A percentile compares a stretch with the other conserved stretches of the same genome.
These are phyloP conservation scores for Aquatica leii DNA, from an alignment of 2,888 invertebrate species.

Conservation along the genomic window DNA sequence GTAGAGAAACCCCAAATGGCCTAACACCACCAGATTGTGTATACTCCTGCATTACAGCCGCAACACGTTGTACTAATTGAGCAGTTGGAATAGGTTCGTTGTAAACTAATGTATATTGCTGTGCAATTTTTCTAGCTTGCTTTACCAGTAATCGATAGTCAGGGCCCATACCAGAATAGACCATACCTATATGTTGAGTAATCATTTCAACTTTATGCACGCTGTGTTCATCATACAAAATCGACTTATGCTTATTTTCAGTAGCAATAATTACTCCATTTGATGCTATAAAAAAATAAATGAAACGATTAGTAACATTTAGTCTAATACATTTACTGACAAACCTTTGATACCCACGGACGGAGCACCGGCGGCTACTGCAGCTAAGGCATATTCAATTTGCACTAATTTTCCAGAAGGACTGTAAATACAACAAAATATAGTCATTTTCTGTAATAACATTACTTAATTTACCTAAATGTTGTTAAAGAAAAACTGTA, in stretches of 20 bases:
- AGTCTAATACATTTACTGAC: too few species aligned
- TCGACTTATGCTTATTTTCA: slow-evolving; percentile 98
- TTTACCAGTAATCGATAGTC: slow-evolving; percentile 90
- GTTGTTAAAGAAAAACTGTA: slow-evolving; percentile 96
- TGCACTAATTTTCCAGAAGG: slow-evolving; percentile 99
- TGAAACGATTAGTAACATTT: too few species aligned
- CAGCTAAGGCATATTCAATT: slow-evolving; percentile 99
- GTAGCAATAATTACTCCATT: slow-evolving; percentile 99
- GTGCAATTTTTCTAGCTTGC: slow-evolving; percentile 94
- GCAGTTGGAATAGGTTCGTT: slow-evolving; percentile 96
- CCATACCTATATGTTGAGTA: slow-evolving; percentile 95
- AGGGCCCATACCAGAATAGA: slow-evolving; percentile 96
- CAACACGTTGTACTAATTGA: slow-evolving; percentile 94
- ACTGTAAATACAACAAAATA: slow-evolving; percentile 65
- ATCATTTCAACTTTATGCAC: slow-evolving; percentile 97
- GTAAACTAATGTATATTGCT: slow-evolving; percentile 91
- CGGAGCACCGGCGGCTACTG: slow-evolving; percentile 97
- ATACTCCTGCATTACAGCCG: slow-evolving; percentile 99
- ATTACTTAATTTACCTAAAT: slow-evolving; percentile 68
- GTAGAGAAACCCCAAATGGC: slow-evolving; percentile 96
- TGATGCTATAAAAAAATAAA: slow-evolving; percentile 76
- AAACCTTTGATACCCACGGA: slow-evolving; percentile 97
- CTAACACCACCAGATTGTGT: slow-evolving; percentile 99
- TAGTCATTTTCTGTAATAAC: slow-evolving; percentile 17
- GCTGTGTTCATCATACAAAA: slow-evolving; percentile 95